phyloP scores from a whole-genome alignment of 2,113 vertebrate genomes.

The Melozone crissalis region DNA sequence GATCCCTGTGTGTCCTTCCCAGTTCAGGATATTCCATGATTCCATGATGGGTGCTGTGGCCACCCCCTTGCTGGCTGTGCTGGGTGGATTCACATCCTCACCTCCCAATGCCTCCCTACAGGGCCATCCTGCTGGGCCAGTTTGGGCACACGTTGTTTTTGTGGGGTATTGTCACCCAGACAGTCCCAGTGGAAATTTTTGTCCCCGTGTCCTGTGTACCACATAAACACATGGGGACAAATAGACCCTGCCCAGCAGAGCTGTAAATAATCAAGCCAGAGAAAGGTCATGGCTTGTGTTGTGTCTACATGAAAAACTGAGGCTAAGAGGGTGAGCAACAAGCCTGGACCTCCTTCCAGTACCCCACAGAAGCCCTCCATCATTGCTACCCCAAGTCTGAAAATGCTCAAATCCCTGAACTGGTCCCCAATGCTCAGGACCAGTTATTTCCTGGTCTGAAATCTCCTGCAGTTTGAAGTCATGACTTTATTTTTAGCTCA shows the following conservation, averaged over 20 bases:
- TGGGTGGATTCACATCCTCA: neutral
- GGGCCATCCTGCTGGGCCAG: neutral
- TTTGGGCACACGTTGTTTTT: neutral
- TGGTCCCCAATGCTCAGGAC: rapidly evolving
- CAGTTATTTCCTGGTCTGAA: neutral
- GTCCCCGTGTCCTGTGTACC: neutral
- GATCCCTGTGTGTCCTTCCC: neutral
- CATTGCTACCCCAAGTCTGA: neutral
- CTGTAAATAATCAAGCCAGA: neutral
- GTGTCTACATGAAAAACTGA: neutral
- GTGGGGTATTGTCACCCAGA: neutral
- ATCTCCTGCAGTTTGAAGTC: constrained; percentile 13
- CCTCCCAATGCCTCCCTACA: neutral
- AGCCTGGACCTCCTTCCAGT: neutral
- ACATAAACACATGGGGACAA: neutral
- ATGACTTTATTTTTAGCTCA: constrained; percentile 52
- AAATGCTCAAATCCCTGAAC: neutral
- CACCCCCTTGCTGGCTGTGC: rapidly evolving
- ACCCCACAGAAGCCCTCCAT: neutral
- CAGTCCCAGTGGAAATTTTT: neutral
- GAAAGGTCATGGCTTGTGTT: neutral
- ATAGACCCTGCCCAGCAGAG: neutral
- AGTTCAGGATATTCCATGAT: neutral
- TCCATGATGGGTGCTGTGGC: neutral
- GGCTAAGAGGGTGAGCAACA: neutral